Percentiles rank a stretch among this genome's conserved stretches.
These are phyloP conservation scores for Eulithis testata DNA, from an alignment of 2,888 invertebrate genomes.

Conservation along the genomic window DNA sequence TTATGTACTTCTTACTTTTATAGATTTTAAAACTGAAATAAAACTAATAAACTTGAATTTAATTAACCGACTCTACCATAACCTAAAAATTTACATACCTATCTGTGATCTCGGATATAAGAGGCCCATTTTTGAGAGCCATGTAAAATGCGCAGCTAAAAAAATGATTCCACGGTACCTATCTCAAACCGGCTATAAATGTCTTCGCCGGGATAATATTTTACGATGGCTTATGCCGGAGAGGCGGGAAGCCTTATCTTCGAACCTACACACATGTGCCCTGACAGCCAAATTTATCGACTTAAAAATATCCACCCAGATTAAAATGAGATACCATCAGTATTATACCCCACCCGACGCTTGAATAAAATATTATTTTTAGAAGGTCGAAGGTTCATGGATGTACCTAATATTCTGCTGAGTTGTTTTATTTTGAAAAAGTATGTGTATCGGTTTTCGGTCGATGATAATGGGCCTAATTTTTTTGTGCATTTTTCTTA, in stretches of 20 bases:
- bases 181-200: constrained; percentile 77
- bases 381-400: constrained; percentile 18
- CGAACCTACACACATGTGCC: constrained; percentile 75
- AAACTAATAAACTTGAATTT: constrained; percentile 20
- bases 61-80: constrained; percentile 24
- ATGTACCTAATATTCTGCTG: not conserved
- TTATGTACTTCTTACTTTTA: not conserved
- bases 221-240: constrained; percentile 71
- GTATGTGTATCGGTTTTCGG: too few species aligned
- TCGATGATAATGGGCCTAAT: too few species aligned
- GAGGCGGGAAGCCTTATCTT: constrained; percentile 76
- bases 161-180: constrained; percentile 73
- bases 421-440: not conserved
- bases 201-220: constrained; percentile 81
- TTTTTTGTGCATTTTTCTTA: too few species aligned
- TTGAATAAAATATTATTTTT: constrained; percentile 71
- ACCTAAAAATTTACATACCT: constrained; percentile 33
- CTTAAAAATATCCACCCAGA: constrained; percentile 80
- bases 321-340: constrained; percentile 70
- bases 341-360: constrained; percentile 54
- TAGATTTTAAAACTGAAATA: constrained; percentile 1
- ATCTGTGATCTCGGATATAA: constrained; percentile 30
- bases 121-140: constrained; percentile 28
- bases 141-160: constrained; percentile 49
- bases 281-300: constrained; percentile 82